Conservation (phyloP, 2,888 invertebrate genomes). For the Oasisia sp. region DNA sequence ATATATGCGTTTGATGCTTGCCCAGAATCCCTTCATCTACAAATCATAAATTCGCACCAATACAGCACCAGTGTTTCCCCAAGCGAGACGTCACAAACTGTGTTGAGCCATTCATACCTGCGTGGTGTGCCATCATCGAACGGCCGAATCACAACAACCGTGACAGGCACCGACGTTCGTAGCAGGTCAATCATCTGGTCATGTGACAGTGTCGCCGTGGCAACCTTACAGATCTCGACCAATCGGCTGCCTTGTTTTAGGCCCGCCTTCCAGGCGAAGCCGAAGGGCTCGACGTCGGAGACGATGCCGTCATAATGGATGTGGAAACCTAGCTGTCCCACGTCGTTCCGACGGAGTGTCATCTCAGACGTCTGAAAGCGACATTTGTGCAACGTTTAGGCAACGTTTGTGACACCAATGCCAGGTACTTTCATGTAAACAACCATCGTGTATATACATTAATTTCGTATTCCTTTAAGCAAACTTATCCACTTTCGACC, state of each 20-base stretch:
- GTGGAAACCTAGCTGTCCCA: constrained; percentile 82
- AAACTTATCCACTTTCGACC: too few species aligned
- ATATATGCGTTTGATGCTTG: too few species aligned
- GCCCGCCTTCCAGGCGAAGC: constrained; percentile 76
- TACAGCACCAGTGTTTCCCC: not conserved
- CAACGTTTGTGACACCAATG: not conserved
- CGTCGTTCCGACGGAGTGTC: constrained; percentile 81
- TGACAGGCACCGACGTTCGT: constrained; percentile 88
- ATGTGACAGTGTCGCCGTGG: constrained; percentile 87
- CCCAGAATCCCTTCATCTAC: not conserved
- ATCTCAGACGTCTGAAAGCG: constrained; percentile 77
- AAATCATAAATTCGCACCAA: not conserved
- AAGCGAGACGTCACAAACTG: not conserved
- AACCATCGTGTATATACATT: too few species aligned
- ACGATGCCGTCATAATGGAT: constrained; percentile 93
- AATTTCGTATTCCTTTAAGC: too few species aligned
- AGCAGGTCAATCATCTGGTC: constrained; percentile 93
- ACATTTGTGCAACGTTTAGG: constrained; percentile 1
- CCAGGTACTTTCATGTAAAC: too few species aligned
- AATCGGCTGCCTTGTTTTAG: constrained; percentile 87
- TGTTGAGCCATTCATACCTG: constrained; percentile 35
- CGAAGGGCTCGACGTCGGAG: constrained; percentile 84
- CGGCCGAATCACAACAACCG: constrained; percentile 84
- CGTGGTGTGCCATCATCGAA: constrained; percentile 76
- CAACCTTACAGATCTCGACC: constrained; percentile 90